Percentiles rank a stretch among this genome's conserved stretches.
These are phyloP conservation scores for Chitala chitala DNA, from an alignment of 2,113 vertebrate species.

Conservation along the genomic window DNA sequence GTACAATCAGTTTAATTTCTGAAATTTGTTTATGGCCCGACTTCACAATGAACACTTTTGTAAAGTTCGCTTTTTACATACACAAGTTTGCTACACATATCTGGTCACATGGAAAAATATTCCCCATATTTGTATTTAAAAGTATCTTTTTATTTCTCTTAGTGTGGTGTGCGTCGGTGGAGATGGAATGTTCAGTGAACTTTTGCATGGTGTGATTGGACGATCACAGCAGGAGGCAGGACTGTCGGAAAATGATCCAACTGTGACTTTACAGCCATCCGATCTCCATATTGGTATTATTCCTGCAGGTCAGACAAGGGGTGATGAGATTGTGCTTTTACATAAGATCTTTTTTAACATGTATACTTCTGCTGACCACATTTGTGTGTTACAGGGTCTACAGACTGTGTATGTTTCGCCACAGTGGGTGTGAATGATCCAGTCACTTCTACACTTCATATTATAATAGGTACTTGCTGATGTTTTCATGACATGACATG, in stretches of 20 bases:
- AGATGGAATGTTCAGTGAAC: conserved; percentile 75
- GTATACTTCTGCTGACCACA: not conserved
- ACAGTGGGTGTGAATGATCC: conserved; percentile 70
- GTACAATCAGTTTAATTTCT: too few species aligned
- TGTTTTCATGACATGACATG: too few species aligned
- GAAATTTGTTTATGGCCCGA: too few species aligned
- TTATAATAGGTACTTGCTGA: conserved; percentile 61
- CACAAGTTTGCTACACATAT: too few species aligned
- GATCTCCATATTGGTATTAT: conserved; percentile 73
- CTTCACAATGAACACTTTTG: too few species aligned
- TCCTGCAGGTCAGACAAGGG: conserved; percentile 60
- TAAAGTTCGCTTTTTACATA: too few species aligned
- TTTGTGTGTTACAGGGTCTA: conserved; percentile 57
- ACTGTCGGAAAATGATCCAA: conserved; percentile 56
- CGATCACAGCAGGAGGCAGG: conserved; percentile 69
- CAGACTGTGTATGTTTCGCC: conserved; percentile 71
- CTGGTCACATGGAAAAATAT: too few species aligned
- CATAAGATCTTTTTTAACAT: not conserved
- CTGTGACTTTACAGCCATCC: conserved; percentile 56
- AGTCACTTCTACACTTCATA: conserved; percentile 68
- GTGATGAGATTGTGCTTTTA: not conserved
- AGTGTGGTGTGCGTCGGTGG: conserved; percentile 77
- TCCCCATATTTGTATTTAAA: too few species aligned
- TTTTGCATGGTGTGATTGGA: conserved; percentile 71
- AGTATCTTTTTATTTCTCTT: conserved; percentile 35